phyloP scores from a whole-genome alignment of 2,888 invertebrate genomes.

The Pseudeuparius sepicola region DNA sequence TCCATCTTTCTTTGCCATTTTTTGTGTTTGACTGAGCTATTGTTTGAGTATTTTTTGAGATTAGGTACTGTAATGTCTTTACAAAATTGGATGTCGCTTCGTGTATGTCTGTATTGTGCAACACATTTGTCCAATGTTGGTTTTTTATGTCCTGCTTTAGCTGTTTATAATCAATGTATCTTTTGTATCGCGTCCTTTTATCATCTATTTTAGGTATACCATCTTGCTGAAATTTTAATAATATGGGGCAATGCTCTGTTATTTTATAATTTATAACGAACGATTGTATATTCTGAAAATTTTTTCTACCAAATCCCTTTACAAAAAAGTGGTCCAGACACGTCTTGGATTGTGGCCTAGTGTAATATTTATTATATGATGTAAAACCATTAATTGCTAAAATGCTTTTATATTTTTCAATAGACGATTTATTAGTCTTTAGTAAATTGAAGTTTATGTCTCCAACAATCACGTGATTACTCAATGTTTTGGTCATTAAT shows the following conservation, averaged over 20 bases:
- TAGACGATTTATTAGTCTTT: neutral
- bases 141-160: neutral
- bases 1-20: conserved; percentile 7
- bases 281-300: neutral
- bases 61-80: neutral
- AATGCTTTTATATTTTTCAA: conserved; percentile 2
- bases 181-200: conserved; percentile 1
- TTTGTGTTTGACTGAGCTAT: neutral
- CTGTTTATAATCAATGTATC: neutral
- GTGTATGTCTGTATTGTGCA: neutral
- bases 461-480: neutral
- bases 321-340: conserved; percentile 7
- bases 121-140: neutral
- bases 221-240: no score
- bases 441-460: conserved; percentile 1
- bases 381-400: neutral
- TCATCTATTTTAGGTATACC: no score
- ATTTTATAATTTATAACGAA: no score
- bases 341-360: conserved; percentile 2
- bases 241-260: no score
- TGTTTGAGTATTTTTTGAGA: neutral
- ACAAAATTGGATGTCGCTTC: conserved; percentile 1
- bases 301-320: conserved; percentile 1
- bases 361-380: conserved; percentile 3
- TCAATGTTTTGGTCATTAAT: neutral